Percentiles rank a stretch among this genome's conserved stretches.
phyloP scores from a whole-genome alignment of 2,888 invertebrate genomes.

The Athalia cordata region DNA sequence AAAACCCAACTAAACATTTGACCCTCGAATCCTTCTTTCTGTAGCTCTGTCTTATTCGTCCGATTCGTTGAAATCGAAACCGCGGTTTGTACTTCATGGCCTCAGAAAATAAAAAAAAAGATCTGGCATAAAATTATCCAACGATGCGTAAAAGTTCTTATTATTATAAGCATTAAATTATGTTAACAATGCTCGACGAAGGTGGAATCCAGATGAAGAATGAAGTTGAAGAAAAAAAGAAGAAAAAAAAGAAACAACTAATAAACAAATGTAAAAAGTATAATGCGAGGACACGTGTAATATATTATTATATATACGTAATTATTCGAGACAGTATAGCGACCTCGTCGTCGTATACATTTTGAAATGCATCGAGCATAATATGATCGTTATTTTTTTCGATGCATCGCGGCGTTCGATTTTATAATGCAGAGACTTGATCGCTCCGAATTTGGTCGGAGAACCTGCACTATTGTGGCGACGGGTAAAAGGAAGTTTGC shows the following conservation, averaged over 20 bases:
- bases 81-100: constrained; percentile 18
- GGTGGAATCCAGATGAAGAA: neutral
- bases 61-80: neutral
- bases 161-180: neutral
- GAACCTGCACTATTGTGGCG: no score
- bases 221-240: neutral
- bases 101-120: constrained; percentile 12
- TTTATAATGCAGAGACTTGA: no score
- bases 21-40: constrained; percentile 34
- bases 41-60: constrained; percentile 39
- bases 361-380: no score
- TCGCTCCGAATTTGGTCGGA: no score
- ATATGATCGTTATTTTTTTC: no score
- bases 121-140: constrained; percentile 43
- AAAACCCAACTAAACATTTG: constrained; percentile 52
- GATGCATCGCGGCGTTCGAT: no score
- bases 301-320: no score
- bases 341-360: no score
- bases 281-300: neutral
- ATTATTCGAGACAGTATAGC: no score
- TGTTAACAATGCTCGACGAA: constrained; percentile 29
- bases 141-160: constrained; percentile 22
- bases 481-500: no score
- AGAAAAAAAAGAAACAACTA: neutral
- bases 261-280: constrained; percentile 8